phyloP scores from a whole-genome alignment of 2,113 vertebrate species.

The Carassius auratus region DNA sequence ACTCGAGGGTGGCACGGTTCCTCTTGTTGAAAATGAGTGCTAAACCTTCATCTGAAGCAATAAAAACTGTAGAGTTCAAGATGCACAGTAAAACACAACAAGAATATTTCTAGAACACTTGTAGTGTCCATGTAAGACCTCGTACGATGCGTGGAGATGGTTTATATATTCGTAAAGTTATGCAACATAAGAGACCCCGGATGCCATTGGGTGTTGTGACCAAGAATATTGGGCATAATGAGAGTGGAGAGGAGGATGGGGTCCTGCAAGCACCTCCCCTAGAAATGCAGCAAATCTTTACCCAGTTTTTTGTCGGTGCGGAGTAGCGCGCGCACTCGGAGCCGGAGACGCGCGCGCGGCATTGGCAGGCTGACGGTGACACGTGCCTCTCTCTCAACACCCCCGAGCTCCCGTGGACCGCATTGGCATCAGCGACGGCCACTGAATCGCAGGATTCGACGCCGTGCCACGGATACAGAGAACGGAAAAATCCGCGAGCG shows the following conservation, averaged over 20 bases:
- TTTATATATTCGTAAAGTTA: constrained; percentile 66
- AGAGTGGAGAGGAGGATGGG: constrained; percentile 71
- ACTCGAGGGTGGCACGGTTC: neutral
- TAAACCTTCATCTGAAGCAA: neutral
- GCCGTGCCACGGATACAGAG: constrained; percentile 57
- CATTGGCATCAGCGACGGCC: constrained; percentile 79
- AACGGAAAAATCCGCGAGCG: constrained; percentile 33
- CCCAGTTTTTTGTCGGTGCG: constrained; percentile 71
- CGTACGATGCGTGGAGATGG: constrained; percentile 54
- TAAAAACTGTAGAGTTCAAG: neutral
- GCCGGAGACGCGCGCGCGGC: constrained; percentile 78
- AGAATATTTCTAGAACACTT: constrained; percentile 42
- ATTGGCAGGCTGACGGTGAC: constrained; percentile 84
- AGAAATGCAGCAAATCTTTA: constrained; percentile 93
- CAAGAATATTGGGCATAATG: constrained; percentile 72
- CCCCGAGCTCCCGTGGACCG: constrained; percentile 80
- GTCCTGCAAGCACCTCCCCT: constrained; percentile 85
- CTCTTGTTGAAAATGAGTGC: neutral
- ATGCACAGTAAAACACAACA: neutral
- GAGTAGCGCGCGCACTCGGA: constrained; percentile 76
- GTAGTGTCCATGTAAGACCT: constrained; percentile 21
- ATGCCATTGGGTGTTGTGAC: constrained; percentile 76
- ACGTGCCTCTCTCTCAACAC: constrained; percentile 77
- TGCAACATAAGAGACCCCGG: constrained; percentile 71
- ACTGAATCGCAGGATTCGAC: constrained; percentile 71